Conservation (phyloP, 1,140 invertebrate genomes). For the Oedothorax gibbosus region DNA sequence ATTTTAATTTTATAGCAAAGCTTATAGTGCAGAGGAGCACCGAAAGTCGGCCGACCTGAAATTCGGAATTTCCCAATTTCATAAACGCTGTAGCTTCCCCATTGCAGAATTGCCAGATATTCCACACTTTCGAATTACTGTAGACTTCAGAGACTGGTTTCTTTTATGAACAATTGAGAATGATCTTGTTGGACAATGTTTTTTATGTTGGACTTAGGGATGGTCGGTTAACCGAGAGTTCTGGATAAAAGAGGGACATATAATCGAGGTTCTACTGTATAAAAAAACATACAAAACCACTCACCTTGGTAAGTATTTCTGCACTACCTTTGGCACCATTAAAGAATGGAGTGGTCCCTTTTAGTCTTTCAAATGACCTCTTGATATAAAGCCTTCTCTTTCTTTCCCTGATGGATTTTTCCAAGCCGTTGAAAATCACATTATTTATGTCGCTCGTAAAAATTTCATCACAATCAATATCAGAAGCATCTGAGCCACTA, state of each 20-base stretch:
- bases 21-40: not conserved
- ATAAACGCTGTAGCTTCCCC: not conserved
- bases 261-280: not conserved
- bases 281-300: not conserved
- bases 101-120: not conserved
- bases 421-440: not conserved
- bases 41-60: not conserved
- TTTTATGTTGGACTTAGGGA: no score
- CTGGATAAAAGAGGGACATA: not conserved
- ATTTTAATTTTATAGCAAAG: not conserved
- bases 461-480: slow-evolving; percentile 5
- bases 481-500: slow-evolving; percentile 6
- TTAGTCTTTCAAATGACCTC: slow-evolving; percentile 5
- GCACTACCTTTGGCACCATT: not conserved
- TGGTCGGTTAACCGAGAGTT: not conserved
- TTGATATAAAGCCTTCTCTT: slow-evolving; percentile 1
- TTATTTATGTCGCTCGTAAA: not conserved
- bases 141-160: not conserved
- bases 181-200: no score
- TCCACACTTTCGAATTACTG: not conserved
- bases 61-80: not conserved
- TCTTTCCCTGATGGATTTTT: slow-evolving; percentile 8
- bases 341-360: slow-evolving; percentile 2
- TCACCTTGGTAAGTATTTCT: slow-evolving; percentile 31
- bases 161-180: no score